Evolutionary conservation across 2,888 invertebrate species (phyloP).

Genomic region (Agriotes lineatus): DNA sequence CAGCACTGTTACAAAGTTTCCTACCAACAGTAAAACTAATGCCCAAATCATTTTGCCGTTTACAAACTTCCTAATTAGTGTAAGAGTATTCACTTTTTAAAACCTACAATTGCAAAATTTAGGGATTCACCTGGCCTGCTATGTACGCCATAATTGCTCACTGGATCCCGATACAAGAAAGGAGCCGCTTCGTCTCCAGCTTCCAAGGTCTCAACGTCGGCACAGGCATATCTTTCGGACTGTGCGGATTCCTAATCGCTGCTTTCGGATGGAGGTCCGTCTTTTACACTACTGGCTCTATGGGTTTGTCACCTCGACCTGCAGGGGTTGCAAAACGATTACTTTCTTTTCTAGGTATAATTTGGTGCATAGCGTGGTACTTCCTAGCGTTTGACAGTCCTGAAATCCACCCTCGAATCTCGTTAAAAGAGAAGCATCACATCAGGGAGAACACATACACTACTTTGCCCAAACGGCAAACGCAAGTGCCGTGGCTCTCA

Average conservation of each 20-base stretch:
- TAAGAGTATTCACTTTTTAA: too few species aligned
- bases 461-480: slow-evolving; percentile 66
- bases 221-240: slow-evolving; percentile 78
- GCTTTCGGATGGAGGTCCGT: slow-evolving; percentile 77
- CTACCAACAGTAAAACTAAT: too few species aligned
- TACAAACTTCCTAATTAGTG: too few species aligned
- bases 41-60: too few species aligned
- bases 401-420: slow-evolving; percentile 76
- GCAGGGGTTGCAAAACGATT: too few species aligned
- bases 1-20: too few species aligned
- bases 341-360: slow-evolving; percentile 60
- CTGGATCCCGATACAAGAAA: slow-evolving; percentile 79
- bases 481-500: slow-evolving; percentile 74
- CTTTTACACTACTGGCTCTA: slow-evolving; percentile 78
- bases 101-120: too few species aligned
- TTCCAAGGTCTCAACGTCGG: slow-evolving; percentile 83
- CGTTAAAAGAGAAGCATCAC: slow-evolving; percentile 73
- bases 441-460: slow-evolving; percentile 73
- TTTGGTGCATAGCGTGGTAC: slow-evolving; percentile 79
- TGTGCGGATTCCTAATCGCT: slow-evolving; percentile 78
- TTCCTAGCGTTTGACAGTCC: slow-evolving; percentile 77
- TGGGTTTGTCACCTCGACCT: slow-evolving; percentile 62
- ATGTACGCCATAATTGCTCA: slow-evolving; percentile 81
- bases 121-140: slow-evolving; percentile 81
- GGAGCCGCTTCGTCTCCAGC: slow-evolving; percentile 81